phyloP scores from a whole-genome alignment of 1,140 invertebrate species.

The Mylabris phalerata region DNA sequence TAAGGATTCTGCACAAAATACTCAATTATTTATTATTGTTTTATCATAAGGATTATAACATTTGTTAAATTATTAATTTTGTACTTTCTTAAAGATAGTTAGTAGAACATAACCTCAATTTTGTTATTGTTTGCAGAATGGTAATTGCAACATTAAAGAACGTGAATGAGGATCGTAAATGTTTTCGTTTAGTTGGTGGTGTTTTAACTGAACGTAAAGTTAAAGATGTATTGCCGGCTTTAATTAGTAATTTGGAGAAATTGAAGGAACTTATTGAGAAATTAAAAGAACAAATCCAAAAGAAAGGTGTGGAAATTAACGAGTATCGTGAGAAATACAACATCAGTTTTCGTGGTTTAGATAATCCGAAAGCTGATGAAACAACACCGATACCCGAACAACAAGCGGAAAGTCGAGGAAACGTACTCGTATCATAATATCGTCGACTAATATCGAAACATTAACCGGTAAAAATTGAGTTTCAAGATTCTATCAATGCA shows the following conservation, averaged over 20 bases:
- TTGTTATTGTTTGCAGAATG: slow-evolving; percentile 59
- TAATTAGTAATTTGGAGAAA: slow-evolving; percentile 77
- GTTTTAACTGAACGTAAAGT: slow-evolving; percentile 90
- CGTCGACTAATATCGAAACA: not conserved
- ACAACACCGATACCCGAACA: slow-evolving; percentile 32
- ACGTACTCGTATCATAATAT: slow-evolving; percentile 39
- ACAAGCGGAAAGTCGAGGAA: slow-evolving; percentile 33
- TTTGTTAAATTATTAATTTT: not conserved
- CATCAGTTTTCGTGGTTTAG: slow-evolving; percentile 66
- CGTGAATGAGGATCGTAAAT: slow-evolving; percentile 79
- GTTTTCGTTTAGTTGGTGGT: slow-evolving; percentile 89
- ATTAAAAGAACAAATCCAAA: slow-evolving; percentile 71
- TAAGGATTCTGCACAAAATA: not conserved
- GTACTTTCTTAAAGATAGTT: not conserved
- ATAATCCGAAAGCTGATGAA: slow-evolving; percentile 46
- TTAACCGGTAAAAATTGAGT: not conserved
- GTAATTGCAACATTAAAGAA: slow-evolving; percentile 90
- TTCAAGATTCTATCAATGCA: not conserved
- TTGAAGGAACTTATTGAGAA: slow-evolving; percentile 69
- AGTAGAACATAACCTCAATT: slow-evolving; percentile 8
- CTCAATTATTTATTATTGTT: no score
- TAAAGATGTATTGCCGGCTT: slow-evolving; percentile 79
- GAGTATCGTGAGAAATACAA: slow-evolving; percentile 89
- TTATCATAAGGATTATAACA: no score
- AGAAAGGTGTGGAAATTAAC: slow-evolving; percentile 87